Base-by-base conservation (phyloP, 2,113 vertebrate species). In the Engystomops pustulosus region DNA sequence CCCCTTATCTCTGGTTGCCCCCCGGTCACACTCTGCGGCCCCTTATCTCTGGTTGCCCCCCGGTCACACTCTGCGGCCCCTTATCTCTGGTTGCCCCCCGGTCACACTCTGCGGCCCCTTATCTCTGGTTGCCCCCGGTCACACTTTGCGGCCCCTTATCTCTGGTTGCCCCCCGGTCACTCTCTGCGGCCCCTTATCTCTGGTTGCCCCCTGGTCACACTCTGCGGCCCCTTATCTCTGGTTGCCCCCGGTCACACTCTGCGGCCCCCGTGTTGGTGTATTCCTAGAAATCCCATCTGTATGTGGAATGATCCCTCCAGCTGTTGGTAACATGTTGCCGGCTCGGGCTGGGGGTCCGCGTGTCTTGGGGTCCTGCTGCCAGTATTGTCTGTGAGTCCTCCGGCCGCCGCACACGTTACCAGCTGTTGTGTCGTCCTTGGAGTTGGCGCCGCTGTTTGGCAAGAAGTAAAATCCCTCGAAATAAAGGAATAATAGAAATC, bases 391-490 rank as follows among this genome's bases (percentile, higher is more conserved):
- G 15, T 69, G 67, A 70, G 45, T n/a, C 18, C 47, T 70, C 15
- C 18, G 34, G 17, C 38, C 34, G 49, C 30, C 5, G 60, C 75
- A 68, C 23, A 23, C 47, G 58, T 51, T 78, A n/a, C 72, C 82
- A 84, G 82, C 82, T 84, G 82, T 77, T 84, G 58, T 47, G 58
- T 47, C 53, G 60, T 49, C 60, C 72, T 53, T 68, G 60, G 58
- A 77, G 60, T 47, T 49, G 6, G 44, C 47, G 62, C 68, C 6
- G 18, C 81, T 76, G 55, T 76, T 83, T 84, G 72, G 82, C 82
- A 78, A 51, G 72, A 77, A 32, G 7, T 45, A 55, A 84, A 84
- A 84, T 84, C 74, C 82, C 82, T 84, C 53, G 72, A 84, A 88
- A 75, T 0, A 1, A 84, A 80, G 51, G 70, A 36, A 41, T 55